Conservation (phyloP, 2,797 vertebrate species). For the Rhyacichthys aspro region DNA sequence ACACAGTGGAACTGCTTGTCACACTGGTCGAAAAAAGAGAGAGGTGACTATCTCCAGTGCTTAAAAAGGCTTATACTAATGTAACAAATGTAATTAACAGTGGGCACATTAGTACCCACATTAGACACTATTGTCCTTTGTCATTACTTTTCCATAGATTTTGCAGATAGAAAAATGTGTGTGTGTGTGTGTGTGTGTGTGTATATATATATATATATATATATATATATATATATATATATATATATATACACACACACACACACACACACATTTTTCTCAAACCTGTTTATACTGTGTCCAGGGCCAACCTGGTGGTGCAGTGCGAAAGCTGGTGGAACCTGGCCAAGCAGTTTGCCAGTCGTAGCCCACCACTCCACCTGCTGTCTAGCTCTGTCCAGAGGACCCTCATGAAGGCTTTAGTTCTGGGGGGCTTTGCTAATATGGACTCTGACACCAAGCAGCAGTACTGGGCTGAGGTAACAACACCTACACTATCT, state of each 20-base stretch:
- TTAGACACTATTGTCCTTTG: too few relatives aligned
- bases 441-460: slow-evolving; percentile 98
- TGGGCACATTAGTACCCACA: too few relatives aligned
- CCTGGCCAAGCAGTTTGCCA: slow-evolving; percentile 96
- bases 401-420: slow-evolving; percentile 95
- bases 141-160: too few relatives aligned
- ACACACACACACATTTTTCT: too few relatives aligned
- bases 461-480: slow-evolving; percentile 99
- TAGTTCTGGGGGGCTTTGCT: slow-evolving; percentile 96
- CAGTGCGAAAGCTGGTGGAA: slow-evolving; percentile 99
- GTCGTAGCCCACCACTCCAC: slow-evolving; percentile 92
- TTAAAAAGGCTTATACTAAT: too few relatives aligned
- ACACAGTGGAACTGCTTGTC: slow-evolving; percentile 97
- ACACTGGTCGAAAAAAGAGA: slow-evolving; percentile 96
- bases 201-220: too few relatives aligned
- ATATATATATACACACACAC: too few relatives aligned
- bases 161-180: too few relatives aligned
- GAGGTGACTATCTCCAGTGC: slow-evolving; percentile 78
- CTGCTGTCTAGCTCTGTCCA: slow-evolving; percentile 95
- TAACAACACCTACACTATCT: slow-evolving; percentile 54
- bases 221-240: too few relatives aligned
- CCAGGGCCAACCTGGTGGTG: slow-evolving; percentile 96
- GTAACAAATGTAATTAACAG: too few relatives aligned
- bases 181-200: background rate
- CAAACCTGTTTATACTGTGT: too few relatives aligned